Percentiles rank a stretch among this genome's conserved stretches.
phyloP scores from a whole-genome alignment of 2,888 invertebrate genomes.

The Cataglyphis livida region DNA sequence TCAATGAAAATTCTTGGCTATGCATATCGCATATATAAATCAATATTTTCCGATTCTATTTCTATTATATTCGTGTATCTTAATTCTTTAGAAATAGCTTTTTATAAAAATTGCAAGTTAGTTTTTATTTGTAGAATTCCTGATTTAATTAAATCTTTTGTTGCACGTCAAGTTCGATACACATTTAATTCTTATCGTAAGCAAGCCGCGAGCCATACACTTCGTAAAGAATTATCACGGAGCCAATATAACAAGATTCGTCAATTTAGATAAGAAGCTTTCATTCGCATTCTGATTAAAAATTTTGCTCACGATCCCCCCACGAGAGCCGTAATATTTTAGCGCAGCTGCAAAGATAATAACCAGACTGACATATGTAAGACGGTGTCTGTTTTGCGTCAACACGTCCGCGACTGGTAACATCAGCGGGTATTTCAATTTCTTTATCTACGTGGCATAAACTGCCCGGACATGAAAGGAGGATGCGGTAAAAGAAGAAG shows the following conservation, averaged over 20 bases:
- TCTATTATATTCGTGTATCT: not conserved
- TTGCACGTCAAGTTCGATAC: not conserved
- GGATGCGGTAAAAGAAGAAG: constrained; percentile 22
- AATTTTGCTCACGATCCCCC: constrained; percentile 40
- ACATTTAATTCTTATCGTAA: not conserved
- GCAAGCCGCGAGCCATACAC: not conserved
- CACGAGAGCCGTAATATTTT: constrained; percentile 42
- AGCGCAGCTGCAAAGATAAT: constrained; percentile 51
- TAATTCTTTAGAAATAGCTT: not conserved
- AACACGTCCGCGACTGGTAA: constrained; percentile 49
- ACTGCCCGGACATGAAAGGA: constrained; percentile 35
- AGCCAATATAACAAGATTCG: constrained; percentile 14
- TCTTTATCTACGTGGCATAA: constrained; percentile 21
- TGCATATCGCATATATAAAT: not conserved
- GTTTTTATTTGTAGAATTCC: constrained; percentile 4
- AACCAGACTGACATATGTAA: constrained; percentile 49
- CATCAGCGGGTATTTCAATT: constrained; percentile 45
- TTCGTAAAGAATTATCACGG: constrained; percentile 1
- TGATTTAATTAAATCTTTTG: constrained; percentile 26
- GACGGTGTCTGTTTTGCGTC: constrained; percentile 60
- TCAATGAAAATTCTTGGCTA: constrained; percentile 23
- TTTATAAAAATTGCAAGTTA: not conserved
- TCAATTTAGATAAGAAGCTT: constrained; percentile 46
- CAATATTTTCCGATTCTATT: not conserved
- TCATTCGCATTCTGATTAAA: constrained; percentile 33